Conservation (phyloP, 2,113 vertebrate genomes). For the Peromyscus maniculatus region DNA sequence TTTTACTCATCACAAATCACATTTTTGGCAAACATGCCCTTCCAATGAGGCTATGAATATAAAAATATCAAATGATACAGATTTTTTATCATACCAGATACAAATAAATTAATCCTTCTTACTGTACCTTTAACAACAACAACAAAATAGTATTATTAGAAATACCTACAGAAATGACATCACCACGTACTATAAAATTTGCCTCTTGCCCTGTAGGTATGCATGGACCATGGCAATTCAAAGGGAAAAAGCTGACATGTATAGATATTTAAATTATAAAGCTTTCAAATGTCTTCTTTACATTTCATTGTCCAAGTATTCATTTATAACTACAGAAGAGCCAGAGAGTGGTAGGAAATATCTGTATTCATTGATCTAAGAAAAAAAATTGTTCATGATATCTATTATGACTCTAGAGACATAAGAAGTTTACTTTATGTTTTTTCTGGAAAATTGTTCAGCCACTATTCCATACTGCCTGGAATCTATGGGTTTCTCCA, state of each 20-base stretch:
- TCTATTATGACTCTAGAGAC: neutral
- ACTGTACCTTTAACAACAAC: neutral
- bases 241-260: neutral
- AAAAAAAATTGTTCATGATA: neutral
- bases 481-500: slow-evolving; percentile 32
- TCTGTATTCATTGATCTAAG: neutral
- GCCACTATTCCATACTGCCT: neutral
- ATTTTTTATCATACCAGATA: neutral
- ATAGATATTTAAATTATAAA: neutral
- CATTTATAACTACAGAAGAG: neutral
- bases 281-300: neutral
- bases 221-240: neutral
- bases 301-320: neutral
- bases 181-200: neutral
- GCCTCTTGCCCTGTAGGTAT: neutral
- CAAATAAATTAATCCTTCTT: neutral
- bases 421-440: neutral
- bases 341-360: neutral
- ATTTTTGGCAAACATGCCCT: neutral
- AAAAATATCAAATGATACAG: neutral
- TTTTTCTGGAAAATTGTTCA: neutral
- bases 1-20: neutral
- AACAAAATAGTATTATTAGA: neutral
- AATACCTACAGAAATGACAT: neutral
- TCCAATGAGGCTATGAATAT: neutral